Evolutionary conservation across 2,888 invertebrate genomes (phyloP).

Genomic region (Oithona nana): DNA sequence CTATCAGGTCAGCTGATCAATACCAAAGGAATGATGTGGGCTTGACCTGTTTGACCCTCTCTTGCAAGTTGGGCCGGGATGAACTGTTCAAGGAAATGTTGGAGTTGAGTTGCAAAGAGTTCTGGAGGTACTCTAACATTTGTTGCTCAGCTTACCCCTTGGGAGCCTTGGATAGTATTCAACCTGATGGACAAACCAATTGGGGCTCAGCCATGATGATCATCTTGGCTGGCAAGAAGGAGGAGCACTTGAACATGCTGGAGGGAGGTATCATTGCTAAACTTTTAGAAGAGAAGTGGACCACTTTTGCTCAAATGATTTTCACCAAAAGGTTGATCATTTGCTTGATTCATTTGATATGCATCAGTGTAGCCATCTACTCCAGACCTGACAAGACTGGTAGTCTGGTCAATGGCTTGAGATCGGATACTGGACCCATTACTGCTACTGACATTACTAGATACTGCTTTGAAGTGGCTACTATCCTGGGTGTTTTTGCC

Average conservation of each 20-base stretch:
- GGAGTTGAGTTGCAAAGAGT: constrained; percentile 79
- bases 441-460: constrained; percentile 29
- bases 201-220: constrained; percentile 97
- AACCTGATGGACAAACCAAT: constrained; percentile 86
- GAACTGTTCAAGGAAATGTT: constrained; percentile 95
- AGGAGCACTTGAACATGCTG: constrained; percentile 95
- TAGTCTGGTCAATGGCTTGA: constrained; percentile 8
- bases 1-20: neutral
- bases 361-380: constrained; percentile 8
- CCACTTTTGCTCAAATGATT: constrained; percentile 61
- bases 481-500: constrained; percentile 62
- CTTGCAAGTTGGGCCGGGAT: constrained; percentile 85
- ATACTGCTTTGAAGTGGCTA: constrained; percentile 61
- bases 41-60: constrained; percentile 81
- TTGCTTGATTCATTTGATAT: constrained; percentile 2
- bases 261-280: constrained; percentile 95
- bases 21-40: constrained; percentile 67
- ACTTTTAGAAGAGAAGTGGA: constrained; percentile 95
- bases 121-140: constrained; percentile 97
- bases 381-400: neutral
- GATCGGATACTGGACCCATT: neutral
- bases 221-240: constrained; percentile 82
- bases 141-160: constrained; percentile 94
- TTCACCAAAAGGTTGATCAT: constrained; percentile 7
- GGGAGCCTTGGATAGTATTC: constrained; percentile 75